Evolutionary conservation across 2,797 vertebrate genomes (phyloP).

Genomic region (Rhincodon typus): DNA sequence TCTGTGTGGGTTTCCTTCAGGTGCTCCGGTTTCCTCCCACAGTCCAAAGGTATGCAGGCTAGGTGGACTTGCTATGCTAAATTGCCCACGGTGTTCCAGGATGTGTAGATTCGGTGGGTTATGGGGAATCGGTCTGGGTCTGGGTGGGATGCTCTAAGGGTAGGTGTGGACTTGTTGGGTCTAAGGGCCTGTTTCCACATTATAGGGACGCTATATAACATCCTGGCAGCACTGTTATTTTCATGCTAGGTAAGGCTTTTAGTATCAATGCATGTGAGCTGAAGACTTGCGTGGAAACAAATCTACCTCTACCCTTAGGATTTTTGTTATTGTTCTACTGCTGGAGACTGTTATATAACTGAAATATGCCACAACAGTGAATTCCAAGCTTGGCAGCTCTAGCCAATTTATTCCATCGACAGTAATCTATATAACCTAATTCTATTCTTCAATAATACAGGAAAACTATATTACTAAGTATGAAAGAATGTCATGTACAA

Average conservation of each 20-base stretch:
- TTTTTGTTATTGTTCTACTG: not conserved
- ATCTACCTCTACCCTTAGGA: not conserved
- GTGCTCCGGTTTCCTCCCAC: too few species aligned
- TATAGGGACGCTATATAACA: not conserved
- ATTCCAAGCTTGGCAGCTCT: not conserved
- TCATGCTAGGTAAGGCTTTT: not conserved
- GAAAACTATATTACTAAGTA: not conserved
- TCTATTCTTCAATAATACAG: not conserved
- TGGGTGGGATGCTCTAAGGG: too few species aligned
- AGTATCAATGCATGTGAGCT: not conserved
- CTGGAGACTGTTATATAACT: not conserved
- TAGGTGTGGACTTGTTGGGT: too few species aligned
- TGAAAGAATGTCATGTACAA: not conserved
- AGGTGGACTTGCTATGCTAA: too few species aligned
- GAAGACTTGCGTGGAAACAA: not conserved
- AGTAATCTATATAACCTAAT: not conserved
- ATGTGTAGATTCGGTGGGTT: too few species aligned
- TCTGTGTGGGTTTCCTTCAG: too few species aligned
- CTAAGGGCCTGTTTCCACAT: too few species aligned
- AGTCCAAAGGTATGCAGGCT: too few species aligned
- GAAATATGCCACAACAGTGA: not conserved
- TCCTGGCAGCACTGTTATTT: not conserved
- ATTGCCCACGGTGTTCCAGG: too few species aligned
- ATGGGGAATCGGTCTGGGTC: too few species aligned
- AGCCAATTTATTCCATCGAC: not conserved